Percentiles rank a stretch among this genome's conserved stretches.
These are phyloP conservation scores for Crioceris asparagi DNA, from an alignment of 2,888 invertebrate species.

Conservation along the genomic window DNA sequence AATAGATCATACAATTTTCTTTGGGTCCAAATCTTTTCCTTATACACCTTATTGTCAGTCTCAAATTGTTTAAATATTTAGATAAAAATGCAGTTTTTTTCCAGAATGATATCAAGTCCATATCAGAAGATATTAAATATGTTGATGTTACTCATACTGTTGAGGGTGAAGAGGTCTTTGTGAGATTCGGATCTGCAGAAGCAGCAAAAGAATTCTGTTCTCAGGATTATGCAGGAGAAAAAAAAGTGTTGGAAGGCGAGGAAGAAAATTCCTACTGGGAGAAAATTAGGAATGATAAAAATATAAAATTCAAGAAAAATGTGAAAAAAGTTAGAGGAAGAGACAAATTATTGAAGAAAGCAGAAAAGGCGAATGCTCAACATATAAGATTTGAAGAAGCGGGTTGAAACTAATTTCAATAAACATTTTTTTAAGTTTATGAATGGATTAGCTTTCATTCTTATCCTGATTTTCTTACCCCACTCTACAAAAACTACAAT, in stretches of 20 bases:
- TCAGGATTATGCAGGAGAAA: constrained; percentile 12
- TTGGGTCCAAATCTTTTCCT: background rate
- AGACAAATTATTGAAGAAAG: constrained; percentile 48
- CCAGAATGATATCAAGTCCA: constrained; percentile 51
- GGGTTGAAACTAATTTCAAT: too few relatives aligned
- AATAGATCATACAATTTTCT: too few relatives aligned
- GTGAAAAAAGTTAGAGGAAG: constrained; percentile 46
- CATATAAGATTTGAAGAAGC: constrained; percentile 60
- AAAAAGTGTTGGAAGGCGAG: constrained; percentile 33
- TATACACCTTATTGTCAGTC: constrained; percentile 3
- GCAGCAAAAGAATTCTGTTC: background rate
- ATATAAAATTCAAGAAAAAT: constrained; percentile 42
- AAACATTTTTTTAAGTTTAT: too few relatives aligned
- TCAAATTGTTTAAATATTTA: constrained; percentile 2
- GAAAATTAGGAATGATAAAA: constrained; percentile 55
- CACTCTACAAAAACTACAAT: too few relatives aligned
- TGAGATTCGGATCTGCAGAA: constrained; percentile 51
- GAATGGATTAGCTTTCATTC: too few relatives aligned
- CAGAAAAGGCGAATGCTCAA: constrained; percentile 57
- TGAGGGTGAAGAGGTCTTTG: constrained; percentile 53
- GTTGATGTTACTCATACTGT: constrained; percentile 60
- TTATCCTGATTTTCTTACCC: too few relatives aligned
- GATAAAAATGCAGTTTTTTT: constrained; percentile 22
- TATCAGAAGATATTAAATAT: constrained; percentile 57
- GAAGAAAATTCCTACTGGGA: constrained; percentile 74